Evolutionary conservation across 1,140 invertebrate species (phyloP), one percentile per base, ranked within the genome.

Genomic region (Carcinoscorpius rotundicauda): DNA sequence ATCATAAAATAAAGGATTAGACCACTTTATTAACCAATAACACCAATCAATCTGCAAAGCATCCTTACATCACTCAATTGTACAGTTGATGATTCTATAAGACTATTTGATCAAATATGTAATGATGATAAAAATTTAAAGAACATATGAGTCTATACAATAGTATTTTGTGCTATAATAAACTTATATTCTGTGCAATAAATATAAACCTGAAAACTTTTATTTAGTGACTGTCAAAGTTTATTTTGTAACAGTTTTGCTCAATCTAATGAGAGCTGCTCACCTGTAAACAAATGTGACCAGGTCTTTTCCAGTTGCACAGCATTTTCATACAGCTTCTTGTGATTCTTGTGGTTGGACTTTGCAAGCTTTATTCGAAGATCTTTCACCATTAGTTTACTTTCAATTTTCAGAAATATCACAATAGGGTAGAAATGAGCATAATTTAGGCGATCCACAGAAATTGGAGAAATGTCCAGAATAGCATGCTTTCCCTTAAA

Each of bases 371-470:
- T 72, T 84, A 86, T 72, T 49, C 96, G 81, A 63, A 97, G 80
- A 74, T 98, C 95, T 76, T 98, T 97, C 60, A 99, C 86, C 52
- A 91, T 84, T 71, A 92, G 90, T 74, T 98, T 97, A 64, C 85
- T 90, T 72, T 99, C 96, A 0, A 93, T 90, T 76, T 95, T 90
- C 59, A 98, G 80, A 77, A 96, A 96, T 67, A 99, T 88, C 5
- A 98, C 95, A 69, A 99, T 93, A 1, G 97, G 97, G 79, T 97
- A 97, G 78, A 97, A 95, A 79, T 98, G 95, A 52, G 95, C 93
- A 75, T 97, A 96, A 81, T 98, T 98, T 10, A 99, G 81, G 65
- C 93, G 83, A 77, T 99, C 96, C 4, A 99, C 94, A 2, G 95
- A 94, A 75, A 93, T 93, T 1, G 96, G 96, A 0, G 92, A 96